These are phyloP conservation scores for Ganaspis sp. DNA, from an alignment of 1,140 invertebrate genomes.

Conservation along the genomic window DNA sequence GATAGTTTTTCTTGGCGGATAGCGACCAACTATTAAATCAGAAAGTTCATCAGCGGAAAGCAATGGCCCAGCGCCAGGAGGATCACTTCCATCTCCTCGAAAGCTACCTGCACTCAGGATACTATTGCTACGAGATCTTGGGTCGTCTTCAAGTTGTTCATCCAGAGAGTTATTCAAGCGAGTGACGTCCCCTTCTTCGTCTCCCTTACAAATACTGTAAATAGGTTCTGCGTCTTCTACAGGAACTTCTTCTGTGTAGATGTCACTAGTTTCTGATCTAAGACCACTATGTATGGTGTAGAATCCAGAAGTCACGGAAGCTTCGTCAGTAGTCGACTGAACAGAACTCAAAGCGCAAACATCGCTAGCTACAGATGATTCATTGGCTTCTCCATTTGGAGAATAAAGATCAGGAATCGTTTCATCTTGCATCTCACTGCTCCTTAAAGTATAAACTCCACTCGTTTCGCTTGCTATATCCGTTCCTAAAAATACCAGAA, in stretches of 20 bases:
- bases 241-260: constrained; percentile 65
- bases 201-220: constrained; percentile 68
- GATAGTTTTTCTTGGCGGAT: constrained; percentile 87
- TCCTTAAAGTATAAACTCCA: constrained; percentile 85
- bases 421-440: constrained; percentile 80
- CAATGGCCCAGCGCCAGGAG: constrained; percentile 85
- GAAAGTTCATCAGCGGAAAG: constrained; percentile 88
- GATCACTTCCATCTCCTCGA: constrained; percentile 90
- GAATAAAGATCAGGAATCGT: constrained; percentile 66
- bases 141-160: constrained; percentile 63
- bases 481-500: constrained; percentile 54
- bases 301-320: constrained; percentile 73
- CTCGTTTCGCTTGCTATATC: constrained; percentile 83
- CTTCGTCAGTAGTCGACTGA: constrained; percentile 73
- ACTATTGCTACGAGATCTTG: constrained; percentile 82
- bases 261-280: constrained; percentile 68
- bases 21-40: constrained; percentile 87
- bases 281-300: constrained; percentile 74
- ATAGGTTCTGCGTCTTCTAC: constrained; percentile 66
- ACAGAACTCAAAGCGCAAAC: constrained; percentile 69
- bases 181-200: constrained; percentile 47
- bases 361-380: constrained; percentile 67
- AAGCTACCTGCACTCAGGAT: constrained; percentile 87
- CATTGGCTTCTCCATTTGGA: constrained; percentile 63
- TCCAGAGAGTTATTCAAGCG: constrained; percentile 40